Conservation (phyloP, 2,797 vertebrate species). For the Premnoplex brunnescens region DNA sequence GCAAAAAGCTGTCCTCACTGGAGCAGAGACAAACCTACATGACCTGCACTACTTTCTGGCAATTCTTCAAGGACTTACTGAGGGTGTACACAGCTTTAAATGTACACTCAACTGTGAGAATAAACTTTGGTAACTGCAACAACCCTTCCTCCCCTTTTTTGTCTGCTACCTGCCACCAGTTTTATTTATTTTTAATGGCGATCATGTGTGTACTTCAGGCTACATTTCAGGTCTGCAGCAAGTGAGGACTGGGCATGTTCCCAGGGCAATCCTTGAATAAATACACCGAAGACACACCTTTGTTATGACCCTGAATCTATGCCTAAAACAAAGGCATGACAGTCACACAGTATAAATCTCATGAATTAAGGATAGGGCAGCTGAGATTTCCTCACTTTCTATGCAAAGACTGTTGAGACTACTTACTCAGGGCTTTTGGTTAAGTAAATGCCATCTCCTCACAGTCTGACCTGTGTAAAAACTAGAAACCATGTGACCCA, state of each 20-base stretch:
- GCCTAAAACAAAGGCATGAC: neutral
- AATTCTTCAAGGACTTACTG: neutral
- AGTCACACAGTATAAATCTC: neutral
- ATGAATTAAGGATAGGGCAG: neutral
- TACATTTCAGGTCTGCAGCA: neutral
- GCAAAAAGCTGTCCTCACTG: neutral
- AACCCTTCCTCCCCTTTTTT: neutral
- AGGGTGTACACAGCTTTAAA: neutral
- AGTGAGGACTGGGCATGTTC: neutral
- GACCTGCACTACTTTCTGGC: neutral
- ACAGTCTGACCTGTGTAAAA: neutral
- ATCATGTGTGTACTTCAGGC: neutral
- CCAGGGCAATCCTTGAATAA: neutral
- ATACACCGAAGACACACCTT: neutral
- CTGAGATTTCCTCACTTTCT: neutral
- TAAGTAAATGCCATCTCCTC: neutral
- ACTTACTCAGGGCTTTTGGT: neutral
- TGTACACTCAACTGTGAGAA: neutral
- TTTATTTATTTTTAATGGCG: constrained; percentile 8
- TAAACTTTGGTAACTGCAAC: neutral
- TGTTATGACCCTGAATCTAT: neutral
- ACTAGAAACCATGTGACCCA: neutral
- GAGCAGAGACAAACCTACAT: neutral
- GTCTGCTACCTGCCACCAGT: neutral
- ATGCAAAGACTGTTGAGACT: neutral